These are phyloP conservation scores for Chironomus tentans DNA, from an alignment of 2,888 invertebrate genomes.

Conservation along the genomic window DNA sequence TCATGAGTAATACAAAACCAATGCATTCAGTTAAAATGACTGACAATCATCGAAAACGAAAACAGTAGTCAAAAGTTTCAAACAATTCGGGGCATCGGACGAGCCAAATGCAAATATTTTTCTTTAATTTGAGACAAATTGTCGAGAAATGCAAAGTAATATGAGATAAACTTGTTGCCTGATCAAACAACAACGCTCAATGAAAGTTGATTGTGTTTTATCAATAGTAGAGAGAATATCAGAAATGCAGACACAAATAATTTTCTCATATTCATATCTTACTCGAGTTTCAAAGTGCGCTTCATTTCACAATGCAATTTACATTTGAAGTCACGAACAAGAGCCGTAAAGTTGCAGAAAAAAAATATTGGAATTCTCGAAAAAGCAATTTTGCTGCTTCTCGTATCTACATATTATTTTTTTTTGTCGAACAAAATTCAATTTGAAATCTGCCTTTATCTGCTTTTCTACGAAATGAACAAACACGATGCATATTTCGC, in stretches of 20 bases:
- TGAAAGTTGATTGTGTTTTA: neutral
- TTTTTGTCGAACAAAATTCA: no score
- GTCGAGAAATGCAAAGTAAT: neutral
- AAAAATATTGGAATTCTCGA: neutral
- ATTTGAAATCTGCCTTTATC: no score
- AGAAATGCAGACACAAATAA: no score
- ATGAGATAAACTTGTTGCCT: neutral
- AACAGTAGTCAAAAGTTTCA: no score
- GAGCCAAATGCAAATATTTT: neutral
- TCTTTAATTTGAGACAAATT: neutral
- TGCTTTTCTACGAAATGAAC: neutral
- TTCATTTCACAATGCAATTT: slow-evolving; percentile 16
- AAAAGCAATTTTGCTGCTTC: neutral
- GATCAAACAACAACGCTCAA: neutral
- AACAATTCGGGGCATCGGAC: no score
- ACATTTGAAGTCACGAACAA: slow-evolving; percentile 27
- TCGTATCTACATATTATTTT: neutral
- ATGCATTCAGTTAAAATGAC: no score
- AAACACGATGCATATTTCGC: neutral
- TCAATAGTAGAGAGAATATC: neutral
- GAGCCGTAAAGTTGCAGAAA: slow-evolving; percentile 5
- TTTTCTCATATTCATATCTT: neutral
- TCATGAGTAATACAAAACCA: no score
- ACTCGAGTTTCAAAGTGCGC: neutral
- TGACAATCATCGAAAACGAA: no score